Conservation (phyloP, 1,140 invertebrate genomes). For the Drosophila truncata region DNA sequence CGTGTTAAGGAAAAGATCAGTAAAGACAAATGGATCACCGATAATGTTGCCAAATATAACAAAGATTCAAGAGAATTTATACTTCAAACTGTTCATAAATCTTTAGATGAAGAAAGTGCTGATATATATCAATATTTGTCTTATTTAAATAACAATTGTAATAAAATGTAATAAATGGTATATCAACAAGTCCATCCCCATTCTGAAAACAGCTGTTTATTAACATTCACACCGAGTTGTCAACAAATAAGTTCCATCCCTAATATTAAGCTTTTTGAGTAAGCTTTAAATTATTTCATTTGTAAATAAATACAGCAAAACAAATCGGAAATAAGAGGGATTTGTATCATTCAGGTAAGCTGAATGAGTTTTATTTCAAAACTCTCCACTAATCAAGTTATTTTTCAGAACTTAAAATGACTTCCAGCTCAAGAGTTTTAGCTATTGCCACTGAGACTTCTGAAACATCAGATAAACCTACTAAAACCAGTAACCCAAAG, state of each 20-base stretch:
- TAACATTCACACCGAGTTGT: conserved; percentile 1
- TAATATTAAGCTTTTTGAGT: conserved; percentile 10
- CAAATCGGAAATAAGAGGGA: no score
- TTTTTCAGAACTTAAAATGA: conserved; percentile 11
- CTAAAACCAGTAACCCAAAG: background rate
- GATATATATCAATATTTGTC: conserved; percentile 15
- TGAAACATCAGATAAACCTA: background rate
- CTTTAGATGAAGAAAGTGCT: background rate
- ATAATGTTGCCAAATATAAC: conserved; percentile 7
- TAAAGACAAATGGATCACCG: conserved; percentile 4
- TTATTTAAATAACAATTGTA: conserved; percentile 7
- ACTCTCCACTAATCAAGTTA: background rate
- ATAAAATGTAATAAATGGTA: background rate
- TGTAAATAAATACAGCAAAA: conserved; percentile 1
- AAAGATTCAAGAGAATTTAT: conserved; percentile 14
- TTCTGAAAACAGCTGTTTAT: background rate
- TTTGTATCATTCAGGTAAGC: background rate
- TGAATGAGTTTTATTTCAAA: background rate
- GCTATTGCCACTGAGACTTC: background rate
- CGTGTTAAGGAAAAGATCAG: conserved; percentile 8
- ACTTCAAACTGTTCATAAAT: background rate
- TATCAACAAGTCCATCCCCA: background rate
- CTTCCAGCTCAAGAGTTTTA: background rate
- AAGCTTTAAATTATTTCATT: conserved; percentile 11
- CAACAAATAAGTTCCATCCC: conserved; percentile 5